Percentiles rank a stretch among this genome's conserved stretches.
phyloP scores from a whole-genome alignment of 2,888 invertebrate species.

The Ceramica pisi region DNA sequence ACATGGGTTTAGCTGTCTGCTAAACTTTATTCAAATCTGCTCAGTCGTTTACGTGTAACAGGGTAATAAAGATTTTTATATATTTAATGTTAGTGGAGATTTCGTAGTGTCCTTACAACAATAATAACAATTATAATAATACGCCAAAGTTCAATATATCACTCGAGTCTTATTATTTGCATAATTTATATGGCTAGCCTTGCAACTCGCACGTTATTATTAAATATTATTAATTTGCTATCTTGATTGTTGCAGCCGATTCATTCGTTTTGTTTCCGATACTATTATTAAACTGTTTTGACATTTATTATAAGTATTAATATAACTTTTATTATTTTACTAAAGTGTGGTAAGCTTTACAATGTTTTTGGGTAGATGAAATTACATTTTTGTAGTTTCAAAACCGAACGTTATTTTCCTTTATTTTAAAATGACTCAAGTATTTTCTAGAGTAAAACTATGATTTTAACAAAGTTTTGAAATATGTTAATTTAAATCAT shows the following conservation, averaged over 20 bases:
- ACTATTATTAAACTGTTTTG: slow-evolving; percentile 1
- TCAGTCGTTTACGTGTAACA: neutral
- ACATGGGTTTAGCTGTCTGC: too few species aligned
- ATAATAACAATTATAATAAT: slow-evolving; percentile 27
- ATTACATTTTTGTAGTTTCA: too few species aligned
- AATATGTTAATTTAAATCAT: too few species aligned
- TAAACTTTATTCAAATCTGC: neutral
- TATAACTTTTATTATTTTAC: slow-evolving; percentile 1
- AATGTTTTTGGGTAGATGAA: neutral
- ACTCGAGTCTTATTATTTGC: slow-evolving; percentile 31
- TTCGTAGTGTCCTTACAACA: neutral
- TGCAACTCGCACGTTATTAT: slow-evolving; percentile 30
- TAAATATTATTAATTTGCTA: slow-evolving; percentile 23
- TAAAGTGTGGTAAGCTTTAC: neutral
- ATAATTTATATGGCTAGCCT: slow-evolving; percentile 31
- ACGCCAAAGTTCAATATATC: slow-evolving; percentile 42
- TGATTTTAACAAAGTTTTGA: too few species aligned
- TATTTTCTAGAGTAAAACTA: too few species aligned
- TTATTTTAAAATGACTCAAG: too few species aligned
- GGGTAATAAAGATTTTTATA: neutral
- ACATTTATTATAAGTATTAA: slow-evolving; percentile 28
- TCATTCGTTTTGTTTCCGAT: slow-evolving; percentile 13
- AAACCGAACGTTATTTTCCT: too few species aligned
- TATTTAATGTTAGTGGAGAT: neutral
- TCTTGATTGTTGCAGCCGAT: slow-evolving; percentile 42